Percentiles rank a stretch among this genome's conserved stretches.
These are phyloP conservation scores for Muscicapa comitata DNA, from an alignment of 2,797 vertebrate species.

Conservation along the genomic window DNA sequence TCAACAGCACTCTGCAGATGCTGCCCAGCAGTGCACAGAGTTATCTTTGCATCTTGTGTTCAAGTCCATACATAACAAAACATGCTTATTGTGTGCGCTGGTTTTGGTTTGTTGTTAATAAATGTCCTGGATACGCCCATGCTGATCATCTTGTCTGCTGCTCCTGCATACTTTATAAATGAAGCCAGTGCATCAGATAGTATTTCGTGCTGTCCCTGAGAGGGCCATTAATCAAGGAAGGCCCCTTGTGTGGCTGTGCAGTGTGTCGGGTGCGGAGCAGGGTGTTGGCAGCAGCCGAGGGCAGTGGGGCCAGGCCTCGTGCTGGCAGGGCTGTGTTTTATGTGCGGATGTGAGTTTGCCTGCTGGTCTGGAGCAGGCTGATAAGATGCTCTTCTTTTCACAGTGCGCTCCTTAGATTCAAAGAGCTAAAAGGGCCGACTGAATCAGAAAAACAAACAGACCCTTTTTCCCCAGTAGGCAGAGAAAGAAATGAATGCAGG, in stretches of 20 bases:
- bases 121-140: slow-evolving; percentile 11
- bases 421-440: slow-evolving; percentile 75
- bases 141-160: background rate
- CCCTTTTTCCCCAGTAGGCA: slow-evolving; percentile 68
- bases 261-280: slow-evolving; percentile 45
- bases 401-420: slow-evolving; percentile 73
- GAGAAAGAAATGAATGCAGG: slow-evolving; percentile 77
- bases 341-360: slow-evolving; percentile 82
- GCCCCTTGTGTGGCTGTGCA: slow-evolving; percentile 41
- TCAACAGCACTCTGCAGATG: background rate
- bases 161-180: slow-evolving; percentile 29
- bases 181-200: slow-evolving; percentile 32
- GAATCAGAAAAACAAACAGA: slow-evolving; percentile 83
- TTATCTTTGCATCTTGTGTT: slow-evolving; percentile 1
- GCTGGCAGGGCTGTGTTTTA: slow-evolving; percentile 83
- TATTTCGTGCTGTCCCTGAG: slow-evolving; percentile 34
- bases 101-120: slow-evolving; percentile 48
- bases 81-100: background rate
- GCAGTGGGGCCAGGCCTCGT: slow-evolving; percentile 81
- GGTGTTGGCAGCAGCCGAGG: slow-evolving; percentile 60
- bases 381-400: slow-evolving; percentile 91
- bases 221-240: slow-evolving; percentile 45
- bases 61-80: slow-evolving; percentile 37
- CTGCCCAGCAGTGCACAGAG: background rate
- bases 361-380: slow-evolving; percentile 86